Evolutionary conservation across 1,140 invertebrate genomes (phyloP), one percentile per base, ranked within the genome.

Genomic region (Camponotus floridanus): DNA sequence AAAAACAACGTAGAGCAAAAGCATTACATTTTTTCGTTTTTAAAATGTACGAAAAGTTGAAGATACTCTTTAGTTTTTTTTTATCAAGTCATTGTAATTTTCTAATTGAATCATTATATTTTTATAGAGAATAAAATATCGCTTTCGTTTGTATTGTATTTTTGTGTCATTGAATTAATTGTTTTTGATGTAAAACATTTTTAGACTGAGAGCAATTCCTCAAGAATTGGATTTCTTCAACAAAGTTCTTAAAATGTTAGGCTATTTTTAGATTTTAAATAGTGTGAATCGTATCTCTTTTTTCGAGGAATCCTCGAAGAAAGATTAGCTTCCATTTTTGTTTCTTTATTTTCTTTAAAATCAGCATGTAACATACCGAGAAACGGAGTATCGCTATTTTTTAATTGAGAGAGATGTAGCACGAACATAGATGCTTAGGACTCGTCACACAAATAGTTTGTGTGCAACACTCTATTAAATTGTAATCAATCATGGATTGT

Each of bases 191-290:
- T 76, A 39, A 26, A 18, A 6, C 26, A 78, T 78, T 33, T 65
- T 78, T 78, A 64, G 18, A 39, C 11, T 21, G 0, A 9, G 1
- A 6, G 21, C 33, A 36, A n/a, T 36, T 1, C 36, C 26, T 64
- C 31, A 55, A 76, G 36, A 61, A 76, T 3, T 48, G 42, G 18
- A 64, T 26, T 78, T 78, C 42, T 31, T 13, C 18, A 26, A 18
- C 15, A 8, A 39, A 45, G 36, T 4, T 48, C 18, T 78, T 78
- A 26, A 26, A 26, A 18, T 45, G 33, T 78, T 33, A 31, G 21
- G 33, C 6, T 78, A 78, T 78, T 78, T 78, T 65, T 65, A 62
- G 13, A 64, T 76, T 61, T 31, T n/a, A 76, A 31, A 45, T 5
- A 3, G 11, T 62, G 9, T 55, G 26, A 18, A 0, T 76, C 1